Evolutionary conservation across 2,797 vertebrate species (phyloP), one percentile per base, ranked within the genome.

Genomic region (Microhierax caerulescens): DNA sequence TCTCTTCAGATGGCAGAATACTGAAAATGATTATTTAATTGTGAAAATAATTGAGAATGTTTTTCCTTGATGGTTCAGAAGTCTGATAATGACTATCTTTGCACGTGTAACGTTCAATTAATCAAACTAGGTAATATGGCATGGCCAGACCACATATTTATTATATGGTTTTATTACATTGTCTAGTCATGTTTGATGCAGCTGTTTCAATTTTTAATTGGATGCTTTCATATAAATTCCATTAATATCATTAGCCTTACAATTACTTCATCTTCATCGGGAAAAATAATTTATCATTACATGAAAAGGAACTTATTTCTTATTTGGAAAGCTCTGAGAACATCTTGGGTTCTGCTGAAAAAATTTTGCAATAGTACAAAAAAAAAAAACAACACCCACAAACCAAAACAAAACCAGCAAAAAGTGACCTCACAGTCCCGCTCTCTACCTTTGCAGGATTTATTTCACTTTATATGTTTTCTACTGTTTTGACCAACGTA

Each of bases 201-300:
- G 63, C 51, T 60, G 75, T 84, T 96, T 76, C 0, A 0, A 56
- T 95, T 97, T 93, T 81, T 85, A 95, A 96, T 74, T 90, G 82
- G 72, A 91, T 80, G 85, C 87, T 93, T 91, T 93, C 93, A 68
- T 45, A 93, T 47, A 90, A 94, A 95, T 78, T 54, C 73, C n/a
- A 78, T 95, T 93, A 88, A 84, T 90, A 88, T 77, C 32, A 59
- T 78, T 87, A 90, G 53, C 48, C 24, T 83, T 85, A 88, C 41
- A 85, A 88, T 83, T 81, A 91, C 15, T 80, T 68, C 43, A 85
- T 73, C 89, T 79, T 83, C 69, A 72, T 70, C 60, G 72, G 0
- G 0, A 65, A 91, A 91, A 93, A 92, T 50, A 87, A 85, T 91
- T 63, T 85, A 87, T 65, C 65, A 50, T 16, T 79, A 86, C 74